These are phyloP conservation scores for Ichneumoninae sp. DNA, from an alignment of 2,888 invertebrate genomes.

Conservation along the genomic window DNA sequence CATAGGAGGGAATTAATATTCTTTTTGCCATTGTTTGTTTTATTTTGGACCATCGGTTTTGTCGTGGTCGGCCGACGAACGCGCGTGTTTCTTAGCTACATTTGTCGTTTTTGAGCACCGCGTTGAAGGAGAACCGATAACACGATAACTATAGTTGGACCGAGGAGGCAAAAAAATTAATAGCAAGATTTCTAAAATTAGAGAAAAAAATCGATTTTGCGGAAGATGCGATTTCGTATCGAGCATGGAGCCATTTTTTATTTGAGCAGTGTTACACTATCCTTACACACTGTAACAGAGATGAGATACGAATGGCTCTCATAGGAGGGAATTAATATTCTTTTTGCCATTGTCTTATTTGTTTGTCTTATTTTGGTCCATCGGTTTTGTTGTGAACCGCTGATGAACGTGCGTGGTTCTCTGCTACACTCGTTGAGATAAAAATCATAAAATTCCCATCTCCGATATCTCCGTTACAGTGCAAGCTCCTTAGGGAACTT, in stretches of 20 bases:
- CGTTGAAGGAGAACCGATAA: too few species aligned
- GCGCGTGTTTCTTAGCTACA: background rate
- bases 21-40: conserved; percentile 28
- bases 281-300: conserved; percentile 27
- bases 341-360: conserved; percentile 15
- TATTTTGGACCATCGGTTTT: conserved; percentile 53
- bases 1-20: conserved; percentile 21
- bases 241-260: too few species aligned
- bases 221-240: too few species aligned
- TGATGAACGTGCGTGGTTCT: conserved; percentile 10
- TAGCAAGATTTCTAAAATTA: background rate
- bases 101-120: too few species aligned
- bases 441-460: background rate
- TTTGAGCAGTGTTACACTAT: background rate
- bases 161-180: background rate
- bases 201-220: background rate
- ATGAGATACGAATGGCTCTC: background rate
- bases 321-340: conserved; percentile 21
- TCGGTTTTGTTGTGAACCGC: conserved; percentile 55
- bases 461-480: background rate
- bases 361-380: conserved; percentile 39
- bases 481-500: background rate
- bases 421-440: conserved; percentile 32
- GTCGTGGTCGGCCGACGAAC: conserved; percentile 37
- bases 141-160: conserved; percentile 16